phyloP scores from a whole-genome alignment of 2,113 vertebrate genomes.

The Leuciscus idus region DNA sequence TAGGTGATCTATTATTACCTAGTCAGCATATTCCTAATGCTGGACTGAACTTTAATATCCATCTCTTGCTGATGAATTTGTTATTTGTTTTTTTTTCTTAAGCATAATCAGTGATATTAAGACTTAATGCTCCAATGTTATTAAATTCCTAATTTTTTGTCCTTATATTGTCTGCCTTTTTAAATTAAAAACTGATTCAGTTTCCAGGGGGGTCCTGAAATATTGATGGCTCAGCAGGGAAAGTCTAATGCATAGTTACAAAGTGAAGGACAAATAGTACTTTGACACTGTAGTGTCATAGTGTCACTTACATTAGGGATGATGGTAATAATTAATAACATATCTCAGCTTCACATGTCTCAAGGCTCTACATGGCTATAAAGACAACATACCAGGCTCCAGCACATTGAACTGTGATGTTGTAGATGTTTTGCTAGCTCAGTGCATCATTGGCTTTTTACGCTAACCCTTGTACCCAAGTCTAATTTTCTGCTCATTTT shows the following conservation, averaged over 20 bases:
- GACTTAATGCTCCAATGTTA: not conserved
- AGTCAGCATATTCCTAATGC: not conserved
- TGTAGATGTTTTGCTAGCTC: not conserved
- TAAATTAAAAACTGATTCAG: not conserved
- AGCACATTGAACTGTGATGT: not conserved
- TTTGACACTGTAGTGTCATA: not conserved
- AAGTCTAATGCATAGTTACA: not conserved
- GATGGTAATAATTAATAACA: not conserved
- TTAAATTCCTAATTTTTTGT: conserved; percentile 7
- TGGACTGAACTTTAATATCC: not conserved
- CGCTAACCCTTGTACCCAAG: not conserved
- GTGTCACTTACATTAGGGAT: not conserved
- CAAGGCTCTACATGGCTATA: not conserved
- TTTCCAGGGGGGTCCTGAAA: not conserved
- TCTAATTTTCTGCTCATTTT: not conserved
- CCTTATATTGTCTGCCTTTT: not conserved
- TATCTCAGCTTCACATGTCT: not conserved
- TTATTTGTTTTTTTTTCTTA: not conserved
- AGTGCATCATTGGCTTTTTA: not conserved
- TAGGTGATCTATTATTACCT: not conserved
- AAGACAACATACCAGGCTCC: too few relatives aligned
- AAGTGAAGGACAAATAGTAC: not conserved
- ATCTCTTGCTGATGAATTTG: not conserved
- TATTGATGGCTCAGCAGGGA: not conserved
- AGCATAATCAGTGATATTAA: not conserved